Percentiles rank a stretch among this genome's conserved stretches.
Conservation (phyloP, 2,888 invertebrate genomes). For the Salticus scenicus region DNA sequence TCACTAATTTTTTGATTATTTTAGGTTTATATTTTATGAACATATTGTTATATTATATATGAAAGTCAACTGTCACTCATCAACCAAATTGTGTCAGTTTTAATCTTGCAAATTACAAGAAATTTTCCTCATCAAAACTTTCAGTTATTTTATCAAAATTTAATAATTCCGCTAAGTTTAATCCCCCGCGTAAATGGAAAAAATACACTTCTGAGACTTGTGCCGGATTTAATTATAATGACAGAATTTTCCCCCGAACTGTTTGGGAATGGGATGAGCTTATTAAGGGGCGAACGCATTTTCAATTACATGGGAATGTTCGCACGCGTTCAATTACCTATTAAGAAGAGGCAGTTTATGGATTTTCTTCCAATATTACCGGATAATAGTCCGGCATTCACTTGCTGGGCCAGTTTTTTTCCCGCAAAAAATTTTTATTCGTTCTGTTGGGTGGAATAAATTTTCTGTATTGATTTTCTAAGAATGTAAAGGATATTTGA, state of each 20-base stretch:
- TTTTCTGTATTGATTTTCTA: slow-evolving; percentile 26
- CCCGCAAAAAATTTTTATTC: slow-evolving; percentile 27
- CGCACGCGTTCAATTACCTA: slow-evolving; percentile 64
- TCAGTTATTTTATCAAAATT: neutral
- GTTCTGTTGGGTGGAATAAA: slow-evolving; percentile 40
- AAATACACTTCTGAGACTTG: too few relatives aligned
- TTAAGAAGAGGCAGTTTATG: slow-evolving; percentile 59
- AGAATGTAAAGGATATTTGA: slow-evolving; percentile 1
- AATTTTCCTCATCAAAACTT: neutral
- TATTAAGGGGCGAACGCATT: slow-evolving; percentile 66
- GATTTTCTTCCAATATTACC: slow-evolving; percentile 56
- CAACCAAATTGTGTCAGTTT: too few relatives aligned
- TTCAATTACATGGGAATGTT: slow-evolving; percentile 67
- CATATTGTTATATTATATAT: too few relatives aligned
- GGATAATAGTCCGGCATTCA: slow-evolving; percentile 60
- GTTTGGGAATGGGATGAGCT: slow-evolving; percentile 46
- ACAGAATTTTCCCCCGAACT: slow-evolving; percentile 20
- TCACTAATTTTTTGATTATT: too few relatives aligned
- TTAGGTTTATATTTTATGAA: too few relatives aligned
- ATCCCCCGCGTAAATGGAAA: too few relatives aligned
- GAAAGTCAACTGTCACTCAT: too few relatives aligned
- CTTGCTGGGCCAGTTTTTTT: neutral
- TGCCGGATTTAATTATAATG: slow-evolving; percentile 60
- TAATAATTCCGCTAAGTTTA: neutral
- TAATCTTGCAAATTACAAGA: too few relatives aligned